Base-by-base conservation (phyloP, 2,797 vertebrate genomes). In the Sciaenops ocellatus region DNA sequence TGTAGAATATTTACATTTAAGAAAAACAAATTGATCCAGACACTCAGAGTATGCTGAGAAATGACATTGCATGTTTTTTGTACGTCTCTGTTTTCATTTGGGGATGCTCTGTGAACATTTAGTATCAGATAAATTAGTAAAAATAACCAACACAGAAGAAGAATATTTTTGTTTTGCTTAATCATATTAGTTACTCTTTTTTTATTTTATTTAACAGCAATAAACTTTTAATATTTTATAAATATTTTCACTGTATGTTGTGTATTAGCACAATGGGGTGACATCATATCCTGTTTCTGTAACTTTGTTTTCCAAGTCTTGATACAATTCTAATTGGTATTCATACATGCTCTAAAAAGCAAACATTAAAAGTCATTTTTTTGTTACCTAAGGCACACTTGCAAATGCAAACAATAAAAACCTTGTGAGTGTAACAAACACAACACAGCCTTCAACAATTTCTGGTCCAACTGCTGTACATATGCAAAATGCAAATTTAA, bases 361-460 rank as follows among this genome's bases (percentile, higher is more conserved):
- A 74, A 48, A 16, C 30, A 55, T 57, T 75, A 20, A 46, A 51
- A 61, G 18, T 17, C 28, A 11, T 4, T 5, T n/a, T 57, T 64
- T 47, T 41, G 6, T 70, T 73, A 20, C 68, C 56, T 9, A 16
- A 60, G 57, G 61, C 69, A 54, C 34, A 75, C 16, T 59, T 63
- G 22, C 18, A 80, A 72, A 60, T 41, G n/a, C n/a, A 67, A 77
- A 28, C 9, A 57, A 75, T 59, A 26, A 57, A 72, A 81, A 51
- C 7, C 17, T 55, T 51, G 13, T 15, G 52, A 75, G 34, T 78
- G 17, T 6, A 68, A 38, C 42, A 73, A 69, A 81, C 59, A 52
- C 50, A 68, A 42, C n/a, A 30, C 68, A 83, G 44, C 26, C 61
- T 47, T 34, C 51, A 5, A 22, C 28, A 50, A 74, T 42, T 5